phyloP scores from a whole-genome alignment of 1,140 invertebrate genomes.

The Phymorhynchus buccinoides region DNA sequence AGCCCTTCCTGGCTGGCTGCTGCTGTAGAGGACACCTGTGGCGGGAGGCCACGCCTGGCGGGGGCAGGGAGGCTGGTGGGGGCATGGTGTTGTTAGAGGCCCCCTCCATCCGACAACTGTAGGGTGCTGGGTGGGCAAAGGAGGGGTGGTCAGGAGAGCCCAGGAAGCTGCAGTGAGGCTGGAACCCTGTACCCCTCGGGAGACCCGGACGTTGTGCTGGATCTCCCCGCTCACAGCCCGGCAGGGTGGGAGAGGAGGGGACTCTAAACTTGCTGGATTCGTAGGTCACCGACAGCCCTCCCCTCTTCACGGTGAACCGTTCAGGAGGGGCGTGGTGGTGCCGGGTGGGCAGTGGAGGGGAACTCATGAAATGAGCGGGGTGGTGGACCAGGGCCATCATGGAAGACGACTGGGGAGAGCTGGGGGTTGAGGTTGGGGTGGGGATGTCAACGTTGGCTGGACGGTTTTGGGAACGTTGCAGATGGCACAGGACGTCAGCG shows the following conservation, averaged over 20 bases:
- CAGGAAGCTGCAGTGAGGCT: background rate
- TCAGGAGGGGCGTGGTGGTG: background rate
- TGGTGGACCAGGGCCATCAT: background rate
- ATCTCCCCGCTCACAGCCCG: too few relatives aligned
- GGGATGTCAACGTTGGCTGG: background rate
- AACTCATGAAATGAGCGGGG: background rate
- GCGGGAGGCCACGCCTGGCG: background rate
- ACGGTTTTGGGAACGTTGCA: background rate
- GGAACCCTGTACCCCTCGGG: background rate
- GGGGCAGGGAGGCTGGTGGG: background rate
- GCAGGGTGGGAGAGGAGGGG: background rate
- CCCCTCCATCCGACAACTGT: background rate
- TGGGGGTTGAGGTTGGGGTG: background rate
- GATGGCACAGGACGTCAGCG: background rate
- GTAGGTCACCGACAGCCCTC: background rate
- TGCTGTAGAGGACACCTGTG: background rate
- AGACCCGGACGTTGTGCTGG: too few relatives aligned
- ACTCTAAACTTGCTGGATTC: background rate
- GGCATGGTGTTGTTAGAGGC: background rate
- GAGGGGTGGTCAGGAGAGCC: background rate
- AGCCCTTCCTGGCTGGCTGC: background rate
- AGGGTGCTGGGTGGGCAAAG: background rate
- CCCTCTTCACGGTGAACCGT: background rate
- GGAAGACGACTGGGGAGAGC: background rate
- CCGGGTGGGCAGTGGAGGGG: background rate